phyloP scores from a whole-genome alignment of 2,797 vertebrate genomes.

The Knipowitschia caucasica region DNA sequence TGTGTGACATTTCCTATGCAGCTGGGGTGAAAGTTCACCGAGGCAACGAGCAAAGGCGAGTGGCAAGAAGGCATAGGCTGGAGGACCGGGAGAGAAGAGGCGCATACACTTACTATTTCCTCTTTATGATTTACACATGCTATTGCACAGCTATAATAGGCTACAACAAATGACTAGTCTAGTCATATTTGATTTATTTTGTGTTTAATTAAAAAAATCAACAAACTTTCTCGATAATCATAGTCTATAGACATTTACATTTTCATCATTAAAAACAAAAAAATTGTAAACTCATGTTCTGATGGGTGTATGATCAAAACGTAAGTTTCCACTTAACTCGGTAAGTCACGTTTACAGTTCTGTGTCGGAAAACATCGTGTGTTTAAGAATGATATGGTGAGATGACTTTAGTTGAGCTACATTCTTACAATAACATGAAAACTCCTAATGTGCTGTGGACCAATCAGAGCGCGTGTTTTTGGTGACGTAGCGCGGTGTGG shows the following conservation, averaged over 20 bases:
- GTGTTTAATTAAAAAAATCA: background rate
- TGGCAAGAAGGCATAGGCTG: conserved; percentile 80
- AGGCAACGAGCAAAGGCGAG: conserved; percentile 78
- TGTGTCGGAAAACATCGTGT: too few relatives aligned
- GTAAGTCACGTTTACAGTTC: conserved; percentile 6
- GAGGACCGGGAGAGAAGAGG: conserved; percentile 71
- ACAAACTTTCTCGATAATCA: too few relatives aligned
- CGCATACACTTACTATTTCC: too few relatives aligned
- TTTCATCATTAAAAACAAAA: too few relatives aligned
- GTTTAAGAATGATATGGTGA: too few relatives aligned
- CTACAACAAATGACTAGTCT: background rate
- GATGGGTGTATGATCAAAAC: background rate
- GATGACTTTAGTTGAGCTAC: too few relatives aligned
- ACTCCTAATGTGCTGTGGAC: background rate
- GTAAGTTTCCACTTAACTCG: too few relatives aligned
- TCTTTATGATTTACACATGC: too few relatives aligned
- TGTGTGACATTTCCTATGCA: conserved; percentile 82
- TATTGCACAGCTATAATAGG: background rate
- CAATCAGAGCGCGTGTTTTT: background rate
- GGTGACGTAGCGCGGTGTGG: conserved; percentile 20
- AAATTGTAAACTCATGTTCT: too few relatives aligned
- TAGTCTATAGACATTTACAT: too few relatives aligned
- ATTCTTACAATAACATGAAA: background rate
- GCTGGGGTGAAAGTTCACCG: conserved; percentile 82
- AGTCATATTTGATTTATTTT: background rate